phyloP scores from a whole-genome alignment of 2,888 invertebrate genomes.

The Tipula vernalis region DNA sequence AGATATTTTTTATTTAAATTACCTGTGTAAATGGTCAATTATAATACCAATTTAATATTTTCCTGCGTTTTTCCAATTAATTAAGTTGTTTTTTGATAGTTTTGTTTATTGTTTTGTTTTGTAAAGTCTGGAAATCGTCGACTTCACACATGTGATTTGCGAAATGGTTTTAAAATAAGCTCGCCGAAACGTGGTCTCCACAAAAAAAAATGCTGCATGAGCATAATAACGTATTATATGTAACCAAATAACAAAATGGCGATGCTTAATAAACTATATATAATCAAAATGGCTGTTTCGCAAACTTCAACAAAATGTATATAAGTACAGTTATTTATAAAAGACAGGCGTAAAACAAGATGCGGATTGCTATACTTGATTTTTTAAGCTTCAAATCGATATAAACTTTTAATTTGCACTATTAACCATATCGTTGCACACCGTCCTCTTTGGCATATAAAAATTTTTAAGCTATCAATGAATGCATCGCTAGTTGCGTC shows the following conservation, averaged over 20 bases:
- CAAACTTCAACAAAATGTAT: not conserved
- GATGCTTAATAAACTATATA: not conserved
- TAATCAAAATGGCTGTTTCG: not conserved
- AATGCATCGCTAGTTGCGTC: no score
- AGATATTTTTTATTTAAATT: not conserved
- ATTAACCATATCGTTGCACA: no score
- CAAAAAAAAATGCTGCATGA: not conserved
- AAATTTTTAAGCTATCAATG: no score
- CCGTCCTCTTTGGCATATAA: no score
- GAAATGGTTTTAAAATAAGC: not conserved
- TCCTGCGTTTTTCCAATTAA: not conserved
- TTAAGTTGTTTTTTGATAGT: not conserved
- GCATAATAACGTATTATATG: not conserved
- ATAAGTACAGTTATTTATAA: not conserved
- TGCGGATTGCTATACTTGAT: not conserved
- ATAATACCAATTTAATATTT: not conserved
- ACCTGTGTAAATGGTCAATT: not conserved
- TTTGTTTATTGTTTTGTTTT: not conserved
- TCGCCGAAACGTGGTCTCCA: no score
- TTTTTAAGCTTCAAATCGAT: not conserved
- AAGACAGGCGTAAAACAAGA: not conserved
- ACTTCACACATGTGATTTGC: not conserved
- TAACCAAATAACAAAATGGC: not conserved
- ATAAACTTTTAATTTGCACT: not conserved
- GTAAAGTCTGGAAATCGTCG: not conserved